phyloP scores from a whole-genome alignment of 1,140 invertebrate genomes.

The Sarcophaga bullata region DNA sequence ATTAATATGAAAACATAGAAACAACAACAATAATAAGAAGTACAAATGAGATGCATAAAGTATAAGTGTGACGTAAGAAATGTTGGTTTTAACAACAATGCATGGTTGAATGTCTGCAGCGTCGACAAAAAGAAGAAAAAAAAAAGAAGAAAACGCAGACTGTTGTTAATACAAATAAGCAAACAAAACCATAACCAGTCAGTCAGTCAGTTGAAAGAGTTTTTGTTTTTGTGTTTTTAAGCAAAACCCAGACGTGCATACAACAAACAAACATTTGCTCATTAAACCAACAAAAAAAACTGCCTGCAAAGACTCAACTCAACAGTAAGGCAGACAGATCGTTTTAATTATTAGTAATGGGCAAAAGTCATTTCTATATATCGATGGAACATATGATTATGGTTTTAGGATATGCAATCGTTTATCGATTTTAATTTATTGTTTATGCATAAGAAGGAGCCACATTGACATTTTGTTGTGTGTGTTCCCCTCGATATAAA shows the following conservation, averaged over 20 bases:
- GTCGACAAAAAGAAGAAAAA: no score
- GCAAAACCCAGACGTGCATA: slow-evolving; percentile 2
- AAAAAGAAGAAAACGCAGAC: no score
- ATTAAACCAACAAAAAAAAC: not conserved
- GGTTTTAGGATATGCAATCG: no score
- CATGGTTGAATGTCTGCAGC: not conserved
- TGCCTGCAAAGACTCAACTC: not conserved
- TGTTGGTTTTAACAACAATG: not conserved
- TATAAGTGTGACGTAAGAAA: not conserved
- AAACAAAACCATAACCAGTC: not conserved
- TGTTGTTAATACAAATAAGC: not conserved
- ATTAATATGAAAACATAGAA: not conserved
- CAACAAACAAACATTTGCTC: slow-evolving; percentile 1
- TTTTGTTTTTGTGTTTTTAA: not conserved
- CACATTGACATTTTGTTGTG: no score
- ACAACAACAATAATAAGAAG: not conserved
- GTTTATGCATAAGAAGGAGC: no score
- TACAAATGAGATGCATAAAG: not conserved
- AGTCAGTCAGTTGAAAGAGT: not conserved
- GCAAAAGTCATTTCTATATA: not conserved
- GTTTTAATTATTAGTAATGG: not conserved
- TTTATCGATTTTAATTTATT: no score
- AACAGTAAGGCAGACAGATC: not conserved
- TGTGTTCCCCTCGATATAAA: no score
- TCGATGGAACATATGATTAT: no score